phyloP scores from a whole-genome alignment of 2,797 vertebrate species.

The Masticophis lateralis region DNA sequence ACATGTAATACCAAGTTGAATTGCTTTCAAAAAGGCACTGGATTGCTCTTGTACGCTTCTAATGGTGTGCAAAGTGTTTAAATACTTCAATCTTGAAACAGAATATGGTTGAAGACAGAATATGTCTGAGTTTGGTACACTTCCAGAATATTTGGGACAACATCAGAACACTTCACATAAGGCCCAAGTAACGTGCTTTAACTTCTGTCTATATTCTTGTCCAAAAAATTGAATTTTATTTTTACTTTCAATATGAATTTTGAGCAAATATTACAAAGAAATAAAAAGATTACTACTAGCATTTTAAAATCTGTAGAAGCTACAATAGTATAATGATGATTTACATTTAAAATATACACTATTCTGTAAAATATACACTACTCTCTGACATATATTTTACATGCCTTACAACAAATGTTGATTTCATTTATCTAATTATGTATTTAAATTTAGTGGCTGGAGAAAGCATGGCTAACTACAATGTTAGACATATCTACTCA shows the following conservation, averaged over 20 bases:
- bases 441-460: not conserved
- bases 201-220: conserved; percentile 44
- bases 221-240: conserved; percentile 36
- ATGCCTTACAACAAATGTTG: not conserved
- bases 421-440: conserved; percentile 31
- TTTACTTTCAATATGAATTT: conserved; percentile 20
- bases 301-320: conserved; percentile 34
- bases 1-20: conserved; percentile 70
- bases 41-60: conserved; percentile 56
- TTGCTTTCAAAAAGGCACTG: conserved; percentile 63
- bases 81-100: not conserved
- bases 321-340: not conserved
- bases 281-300: conserved; percentile 27
- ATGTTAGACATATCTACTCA: not conserved
- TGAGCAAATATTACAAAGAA: conserved; percentile 51
- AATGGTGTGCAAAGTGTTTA: not conserved
- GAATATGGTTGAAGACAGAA: not conserved
- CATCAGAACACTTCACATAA: not conserved
- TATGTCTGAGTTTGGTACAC: not conserved
- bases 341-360: not conserved
- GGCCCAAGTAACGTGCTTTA: not conserved
- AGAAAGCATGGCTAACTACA: not conserved
- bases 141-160: not conserved
- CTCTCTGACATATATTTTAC: conserved; percentile 31
- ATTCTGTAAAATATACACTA: not conserved